Conservation (phyloP, 1,140 invertebrate species). For the Dinoponera quadriceps region DNA sequence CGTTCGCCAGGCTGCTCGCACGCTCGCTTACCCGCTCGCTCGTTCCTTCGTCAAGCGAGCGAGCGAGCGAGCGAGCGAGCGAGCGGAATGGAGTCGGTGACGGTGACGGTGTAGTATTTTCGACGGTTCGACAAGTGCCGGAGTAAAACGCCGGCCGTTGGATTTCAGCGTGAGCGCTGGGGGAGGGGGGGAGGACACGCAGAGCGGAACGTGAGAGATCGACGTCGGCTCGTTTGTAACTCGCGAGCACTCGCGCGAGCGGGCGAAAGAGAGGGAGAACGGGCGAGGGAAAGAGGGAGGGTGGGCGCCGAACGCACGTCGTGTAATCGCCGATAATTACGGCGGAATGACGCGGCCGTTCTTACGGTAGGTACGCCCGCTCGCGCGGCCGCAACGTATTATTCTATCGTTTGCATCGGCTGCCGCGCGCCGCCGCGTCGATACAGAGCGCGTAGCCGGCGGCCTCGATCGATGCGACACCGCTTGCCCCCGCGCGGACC, state of each 20-base stretch:
- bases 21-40: too few relatives aligned
- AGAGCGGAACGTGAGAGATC: background rate
- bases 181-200: too few relatives aligned
- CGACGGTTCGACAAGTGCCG: constrained; percentile 27
- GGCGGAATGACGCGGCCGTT: constrained; percentile 69
- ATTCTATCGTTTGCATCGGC: constrained; percentile 67
- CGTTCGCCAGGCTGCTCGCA: too few relatives aligned
- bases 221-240: constrained; percentile 13
- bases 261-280: too few relatives aligned
- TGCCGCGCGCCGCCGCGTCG: constrained; percentile 21
- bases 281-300: too few relatives aligned
- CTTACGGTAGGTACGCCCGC: constrained; percentile 61
- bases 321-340: constrained; percentile 75
- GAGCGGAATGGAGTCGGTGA: constrained; percentile 31
- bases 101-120: constrained; percentile 51
- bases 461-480: constrained; percentile 38
- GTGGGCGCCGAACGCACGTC: constrained; percentile 48
- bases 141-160: background rate
- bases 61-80: constrained; percentile 51
- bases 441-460: constrained; percentile 38
- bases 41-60: constrained; percentile 42
- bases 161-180: constrained; percentile 7
- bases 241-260: background rate
- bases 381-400: constrained; percentile 66
- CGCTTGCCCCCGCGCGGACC: background rate